A percentile compares a stretch with the other conserved stretches of the same genome.
Conservation (phyloP, 2,797 vertebrate species). For the Galagoides demidoff region DNA sequence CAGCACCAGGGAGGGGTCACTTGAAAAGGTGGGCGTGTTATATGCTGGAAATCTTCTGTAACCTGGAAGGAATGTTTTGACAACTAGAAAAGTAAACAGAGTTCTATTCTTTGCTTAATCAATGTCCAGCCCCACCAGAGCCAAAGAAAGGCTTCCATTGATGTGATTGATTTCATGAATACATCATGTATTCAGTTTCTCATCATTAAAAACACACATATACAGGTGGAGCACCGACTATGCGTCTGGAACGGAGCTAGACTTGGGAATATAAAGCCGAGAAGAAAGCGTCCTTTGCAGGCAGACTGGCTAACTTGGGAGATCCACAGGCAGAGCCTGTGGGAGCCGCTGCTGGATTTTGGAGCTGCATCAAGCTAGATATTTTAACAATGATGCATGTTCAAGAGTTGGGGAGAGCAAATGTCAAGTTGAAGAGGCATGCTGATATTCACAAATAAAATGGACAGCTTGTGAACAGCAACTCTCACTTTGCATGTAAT, state of each 20-base stretch:
- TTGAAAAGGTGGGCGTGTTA: too few species aligned
- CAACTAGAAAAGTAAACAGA: too few species aligned
- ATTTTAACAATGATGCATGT: not conserved
- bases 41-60: too few species aligned
- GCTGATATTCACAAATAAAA: constrained; percentile 22
- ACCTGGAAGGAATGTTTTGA: too few species aligned
- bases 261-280: not conserved
- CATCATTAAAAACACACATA: not conserved
- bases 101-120: too few species aligned
- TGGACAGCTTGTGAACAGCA: not conserved
- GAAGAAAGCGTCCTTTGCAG: not conserved
- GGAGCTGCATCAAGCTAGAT: not conserved
- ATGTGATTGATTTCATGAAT: not conserved
- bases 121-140: too few species aligned
- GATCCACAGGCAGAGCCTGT: not conserved
- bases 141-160: too few species aligned
- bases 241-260: not conserved
- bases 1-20: too few species aligned
- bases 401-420: not conserved
- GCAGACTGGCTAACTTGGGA: not conserved
- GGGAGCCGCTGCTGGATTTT: not conserved
- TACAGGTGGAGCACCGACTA: not conserved
- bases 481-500: not conserved
- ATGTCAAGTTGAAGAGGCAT: not conserved
- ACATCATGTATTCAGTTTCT: not conserved